These are phyloP conservation scores for Lacanobia wlatinum DNA, from an alignment of 2,888 invertebrate species.

Conservation along the genomic window DNA sequence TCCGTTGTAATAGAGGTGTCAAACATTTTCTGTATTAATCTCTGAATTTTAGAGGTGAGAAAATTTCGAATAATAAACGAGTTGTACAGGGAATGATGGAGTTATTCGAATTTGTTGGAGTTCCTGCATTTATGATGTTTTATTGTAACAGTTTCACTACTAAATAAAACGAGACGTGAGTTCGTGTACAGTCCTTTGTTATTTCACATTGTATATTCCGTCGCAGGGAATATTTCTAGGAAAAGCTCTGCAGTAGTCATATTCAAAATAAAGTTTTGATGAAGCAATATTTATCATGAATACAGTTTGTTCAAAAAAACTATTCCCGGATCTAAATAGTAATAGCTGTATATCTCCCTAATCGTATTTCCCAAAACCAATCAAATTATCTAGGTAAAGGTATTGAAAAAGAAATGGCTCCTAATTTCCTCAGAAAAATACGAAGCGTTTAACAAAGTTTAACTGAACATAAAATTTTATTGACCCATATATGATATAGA, in stretches of 20 bases:
- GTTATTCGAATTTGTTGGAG: constrained; percentile 39
- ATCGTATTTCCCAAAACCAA: constrained; percentile 7
- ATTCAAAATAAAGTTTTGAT: constrained; percentile 5
- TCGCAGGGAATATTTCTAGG: constrained; percentile 18
- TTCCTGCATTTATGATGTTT: constrained; percentile 49
- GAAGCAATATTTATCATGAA: not conserved
- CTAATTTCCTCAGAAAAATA: constrained; percentile 73
- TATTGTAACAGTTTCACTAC: constrained; percentile 42
- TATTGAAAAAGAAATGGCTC: constrained; percentile 55
- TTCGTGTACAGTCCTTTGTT: constrained; percentile 14
- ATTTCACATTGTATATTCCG: constrained; percentile 14
- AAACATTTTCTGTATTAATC: constrained; percentile 13
- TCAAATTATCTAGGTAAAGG: constrained; percentile 42
- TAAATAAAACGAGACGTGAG: constrained; percentile 43
- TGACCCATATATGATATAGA: constrained; percentile 90
- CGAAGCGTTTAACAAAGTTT: constrained; percentile 87
- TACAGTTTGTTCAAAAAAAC: not conserved
- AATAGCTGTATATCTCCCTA: not conserved
- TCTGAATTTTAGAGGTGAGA: constrained; percentile 43
- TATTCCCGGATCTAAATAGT: not conserved
- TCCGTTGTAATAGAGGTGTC: constrained; percentile 21
- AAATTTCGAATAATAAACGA: constrained; percentile 40
- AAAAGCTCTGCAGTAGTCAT: not conserved
- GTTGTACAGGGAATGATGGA: constrained; percentile 28
- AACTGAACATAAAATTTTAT: constrained; percentile 90